Conservation (phyloP, 1,140 invertebrate species). For the Hermatobates lingyangjiaoensis region DNA sequence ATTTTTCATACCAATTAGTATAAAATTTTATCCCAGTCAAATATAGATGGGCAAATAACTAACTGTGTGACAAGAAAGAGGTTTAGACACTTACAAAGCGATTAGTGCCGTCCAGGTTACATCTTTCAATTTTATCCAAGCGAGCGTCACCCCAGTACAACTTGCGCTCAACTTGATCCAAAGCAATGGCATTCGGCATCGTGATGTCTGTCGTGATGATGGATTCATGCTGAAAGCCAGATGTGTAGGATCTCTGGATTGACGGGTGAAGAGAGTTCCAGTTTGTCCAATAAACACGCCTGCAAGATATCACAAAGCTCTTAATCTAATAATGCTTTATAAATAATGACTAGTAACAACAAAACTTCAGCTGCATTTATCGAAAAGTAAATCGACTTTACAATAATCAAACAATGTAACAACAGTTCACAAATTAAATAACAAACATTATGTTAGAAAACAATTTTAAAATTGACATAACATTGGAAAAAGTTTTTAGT, state of each 20-base stretch:
- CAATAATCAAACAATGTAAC: too few species aligned
- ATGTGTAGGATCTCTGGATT: constrained; percentile 49
- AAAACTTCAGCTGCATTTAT: too few species aligned
- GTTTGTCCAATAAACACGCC: constrained; percentile 61
- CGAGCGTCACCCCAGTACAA: constrained; percentile 37
- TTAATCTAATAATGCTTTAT: too few species aligned
- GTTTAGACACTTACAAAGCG: constrained; percentile 26
- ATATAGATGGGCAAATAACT: constrained; percentile 12
- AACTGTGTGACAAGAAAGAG: neutral
- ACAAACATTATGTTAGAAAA: too few species aligned
- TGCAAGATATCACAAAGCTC: too few species aligned
- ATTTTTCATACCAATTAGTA: too few species aligned
- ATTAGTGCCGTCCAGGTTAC: constrained; percentile 31
- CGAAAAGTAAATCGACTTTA: too few species aligned
- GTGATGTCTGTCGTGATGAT: constrained; percentile 57
- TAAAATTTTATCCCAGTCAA: too few species aligned
- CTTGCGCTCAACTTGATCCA: constrained; percentile 50
- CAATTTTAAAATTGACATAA: too few species aligned
- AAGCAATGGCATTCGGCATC: constrained; percentile 63
- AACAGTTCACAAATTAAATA: too few species aligned
- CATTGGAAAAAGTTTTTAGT: too few species aligned
- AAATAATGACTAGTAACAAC: too few species aligned
- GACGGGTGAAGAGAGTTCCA: constrained; percentile 53
- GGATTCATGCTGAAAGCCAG: constrained; percentile 38
- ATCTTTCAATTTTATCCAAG: constrained; percentile 35